Base-by-base conservation (phyloP, 2,113 vertebrate species). In the Diadophis punctatus region DNA sequence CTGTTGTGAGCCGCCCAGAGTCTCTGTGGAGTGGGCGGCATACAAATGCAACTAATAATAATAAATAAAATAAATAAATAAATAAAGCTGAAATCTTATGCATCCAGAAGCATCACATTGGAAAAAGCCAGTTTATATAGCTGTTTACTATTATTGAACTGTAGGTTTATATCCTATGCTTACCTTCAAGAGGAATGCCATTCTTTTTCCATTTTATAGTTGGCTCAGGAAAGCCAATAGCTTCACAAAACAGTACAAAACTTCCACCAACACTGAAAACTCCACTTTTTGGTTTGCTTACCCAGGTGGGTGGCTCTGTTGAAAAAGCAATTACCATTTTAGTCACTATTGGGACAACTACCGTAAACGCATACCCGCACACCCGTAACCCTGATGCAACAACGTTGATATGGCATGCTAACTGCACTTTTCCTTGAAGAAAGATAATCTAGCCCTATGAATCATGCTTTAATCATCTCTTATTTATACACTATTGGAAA, bases 281-380 rank as follows among this genome's bases (percentile, higher is more conserved):
- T 0, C 97, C 98, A 12, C 98, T 98, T 94, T 98, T 93, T 0
- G 99, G 99, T 94, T 98, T 97, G 93, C 96, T 97, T 63, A 97
- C 95, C 99, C 99, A 99, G 91, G 92, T 98, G 34, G 99, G 99
- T 94, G 98, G 98, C 92, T 99, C 99, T 99, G 96, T 6, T 80
- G 30, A 94, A 87, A 96, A 60, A 2, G 34, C 4, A 27, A 56
- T 43, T 88, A 39, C 3, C 39, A 58, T n/a, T 48, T 87, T 51
- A 87, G 25, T 48, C 23, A 48, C 27, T 39, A 39, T 39, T 74
- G 68, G 68, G 68, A 80, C 1, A 39, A 80, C 16, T 80, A 80
- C 34, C 3, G 0, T 80, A 80, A 80, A 43, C 8, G 43, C 63
- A 68, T 14, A n/a, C 12, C 30, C 14, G 30, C 30, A n/a, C 30